Evolutionary conservation across 2,888 invertebrate species (phyloP).

Genomic region (Galerucella nymphaeae): DNA sequence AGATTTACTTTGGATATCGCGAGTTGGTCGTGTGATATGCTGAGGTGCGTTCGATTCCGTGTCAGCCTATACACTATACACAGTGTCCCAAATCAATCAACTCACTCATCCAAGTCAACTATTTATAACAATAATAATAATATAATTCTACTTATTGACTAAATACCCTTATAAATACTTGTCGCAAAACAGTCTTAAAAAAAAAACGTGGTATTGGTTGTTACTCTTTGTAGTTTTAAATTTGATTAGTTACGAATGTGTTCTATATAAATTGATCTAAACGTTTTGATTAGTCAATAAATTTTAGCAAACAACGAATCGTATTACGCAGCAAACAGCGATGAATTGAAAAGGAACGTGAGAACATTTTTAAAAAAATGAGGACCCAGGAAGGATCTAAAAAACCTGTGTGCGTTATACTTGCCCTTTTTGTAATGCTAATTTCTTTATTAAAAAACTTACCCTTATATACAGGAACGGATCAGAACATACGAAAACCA

Average conservation of each 20-base stretch:
- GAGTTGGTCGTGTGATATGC: conserved; percentile 14
- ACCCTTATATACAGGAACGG: neutral
- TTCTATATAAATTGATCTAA: no score
- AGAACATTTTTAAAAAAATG: conserved; percentile 35
- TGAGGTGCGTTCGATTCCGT: conserved; percentile 8
- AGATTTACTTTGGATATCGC: conserved; percentile 35
- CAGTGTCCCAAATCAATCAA: neutral
- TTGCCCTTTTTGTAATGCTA: conserved; percentile 37
- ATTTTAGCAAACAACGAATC: conserved; percentile 19
- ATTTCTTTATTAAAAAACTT: conserved; percentile 35
- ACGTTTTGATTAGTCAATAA: no score
- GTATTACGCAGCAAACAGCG: conserved; percentile 14
- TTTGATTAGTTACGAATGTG: no score
- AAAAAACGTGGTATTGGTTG: no score
- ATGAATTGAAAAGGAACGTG: conserved; percentile 29
- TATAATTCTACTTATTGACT: no score
- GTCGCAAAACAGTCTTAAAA: no score
- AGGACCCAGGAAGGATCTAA: conserved; percentile 19
- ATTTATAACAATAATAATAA: neutral
- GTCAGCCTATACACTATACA: neutral
- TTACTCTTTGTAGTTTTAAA: no score
- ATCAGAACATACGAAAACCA: neutral
- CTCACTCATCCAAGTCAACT: neutral
- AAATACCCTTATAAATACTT: no score
- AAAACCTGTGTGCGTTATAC: conserved; percentile 41